Conservation (phyloP, 2,113 vertebrate genomes). For the human (Homo sapiens) region DNA sequence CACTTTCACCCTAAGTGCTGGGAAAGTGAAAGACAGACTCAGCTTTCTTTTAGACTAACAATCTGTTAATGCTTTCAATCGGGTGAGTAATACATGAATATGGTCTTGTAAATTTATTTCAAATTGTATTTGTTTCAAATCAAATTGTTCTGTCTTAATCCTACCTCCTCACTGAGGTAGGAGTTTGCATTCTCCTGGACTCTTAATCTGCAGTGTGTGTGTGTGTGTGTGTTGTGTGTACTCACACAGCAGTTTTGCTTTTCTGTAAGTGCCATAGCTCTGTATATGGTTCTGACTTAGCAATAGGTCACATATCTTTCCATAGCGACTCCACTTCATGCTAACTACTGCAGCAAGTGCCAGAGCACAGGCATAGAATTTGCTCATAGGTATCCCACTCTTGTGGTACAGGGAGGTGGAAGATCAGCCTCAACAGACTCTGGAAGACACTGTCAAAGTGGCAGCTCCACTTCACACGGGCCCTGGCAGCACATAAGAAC, state of each 20-base stretch:
- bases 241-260: background rate
- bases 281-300: background rate
- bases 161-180: background rate
- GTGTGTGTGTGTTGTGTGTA: background rate
- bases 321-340: background rate
- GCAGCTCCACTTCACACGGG: rapidly evolving
- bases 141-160: background rate
- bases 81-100: background rate
- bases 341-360: background rate
- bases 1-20: background rate
- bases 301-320: background rate
- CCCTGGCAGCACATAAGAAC: background rate
- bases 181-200: background rate
- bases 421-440: background rate
- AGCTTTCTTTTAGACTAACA: background rate
- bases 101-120: background rate
- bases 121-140: background rate
- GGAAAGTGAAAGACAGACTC: background rate
- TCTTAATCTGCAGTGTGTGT: background rate
- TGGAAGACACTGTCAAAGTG: rapidly evolving
- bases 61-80: background rate
- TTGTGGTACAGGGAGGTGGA: background rate
- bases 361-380: rapidly evolving
- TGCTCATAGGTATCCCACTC: rapidly evolving
- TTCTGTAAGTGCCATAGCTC: background rate